Base-by-base conservation (phyloP, 2,113 vertebrate species). In the Indri indri region DNA sequence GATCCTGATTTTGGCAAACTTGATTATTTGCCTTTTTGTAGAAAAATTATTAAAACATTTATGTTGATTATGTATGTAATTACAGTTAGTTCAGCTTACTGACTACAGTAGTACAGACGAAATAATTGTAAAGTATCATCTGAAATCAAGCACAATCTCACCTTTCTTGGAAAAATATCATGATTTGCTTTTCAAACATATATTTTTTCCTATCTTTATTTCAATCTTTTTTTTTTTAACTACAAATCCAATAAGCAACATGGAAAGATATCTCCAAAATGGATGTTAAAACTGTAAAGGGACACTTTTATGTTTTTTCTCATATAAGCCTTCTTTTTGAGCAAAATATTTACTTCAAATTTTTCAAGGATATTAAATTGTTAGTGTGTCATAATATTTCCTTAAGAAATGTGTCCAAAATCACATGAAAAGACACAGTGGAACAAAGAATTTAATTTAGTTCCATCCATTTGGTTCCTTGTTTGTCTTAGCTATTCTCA, bases 71-170 rank as follows among this genome's bases (percentile, higher is more conserved):
- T 27, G 8, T 82, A 30, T 52, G 5, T 61, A 59, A 87, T 40
- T 94, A 65, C 40, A 87, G 14, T 73, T 54, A 73, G 20, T 71
- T 84, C 70, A 88, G 66, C 23, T 71, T 83, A 93, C 37, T 83
- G 6, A 88, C n/a, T 63, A 76, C 4, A 77, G 45, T 23, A 70
- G 50, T 30, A 89, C 7, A 57, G 0, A 34, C 20, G 59, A 71
- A 95, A 73, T 40, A 73, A 94, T 11, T 83, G 9, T 57, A 50
- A 80, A 93, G 3, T 11, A 6, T 90, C 40, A 81, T 37, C 22
- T 76, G 57, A 95, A 93, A 90, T 90, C 57, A 93, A 86, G n/a
- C 18, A 76, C 59, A 81, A 76, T 90, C 81, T 86, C 52, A 81
- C 10, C 42, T 76, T 95, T 76, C 73, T 76, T 52, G 25, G 50